Percentiles rank a stretch among this genome's conserved stretches.
Conservation (phyloP, 2,113 vertebrate species). For the Cebus imitator region DNA sequence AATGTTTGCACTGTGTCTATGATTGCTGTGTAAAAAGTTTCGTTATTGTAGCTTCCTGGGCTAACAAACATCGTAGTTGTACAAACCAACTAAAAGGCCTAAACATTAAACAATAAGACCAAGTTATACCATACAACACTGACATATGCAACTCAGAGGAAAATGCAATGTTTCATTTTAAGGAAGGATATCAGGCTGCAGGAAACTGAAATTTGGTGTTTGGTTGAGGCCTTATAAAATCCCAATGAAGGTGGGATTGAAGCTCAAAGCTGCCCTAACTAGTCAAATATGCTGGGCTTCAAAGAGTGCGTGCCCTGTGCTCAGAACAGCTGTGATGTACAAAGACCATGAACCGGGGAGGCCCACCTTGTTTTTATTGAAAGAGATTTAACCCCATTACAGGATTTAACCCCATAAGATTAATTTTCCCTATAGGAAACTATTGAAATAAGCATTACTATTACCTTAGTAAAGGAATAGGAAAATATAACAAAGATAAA, state of each 20-base stretch:
- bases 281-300: not conserved
- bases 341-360: not conserved
- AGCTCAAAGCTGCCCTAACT: not conserved
- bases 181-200: not conserved
- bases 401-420: not conserved
- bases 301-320: too few species aligned
- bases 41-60: not conserved
- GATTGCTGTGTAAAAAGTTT: not conserved
- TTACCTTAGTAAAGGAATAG: not conserved
- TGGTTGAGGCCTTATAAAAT: not conserved
- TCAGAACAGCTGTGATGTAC: too few species aligned
- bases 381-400: too few species aligned
- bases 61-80: not conserved
- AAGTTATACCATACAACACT: not conserved
- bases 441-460: not conserved
- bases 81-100: not conserved
- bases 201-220: not conserved
- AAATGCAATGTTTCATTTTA: not conserved
- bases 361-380: not conserved
- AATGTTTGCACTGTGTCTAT: not conserved
- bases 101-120: not conserved
- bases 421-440: not conserved
- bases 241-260: not conserved
- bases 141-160: not conserved
- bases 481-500: not conserved